Base-by-base conservation (phyloP, 1,140 invertebrate genomes). In the Drosophila serrata region DNA sequence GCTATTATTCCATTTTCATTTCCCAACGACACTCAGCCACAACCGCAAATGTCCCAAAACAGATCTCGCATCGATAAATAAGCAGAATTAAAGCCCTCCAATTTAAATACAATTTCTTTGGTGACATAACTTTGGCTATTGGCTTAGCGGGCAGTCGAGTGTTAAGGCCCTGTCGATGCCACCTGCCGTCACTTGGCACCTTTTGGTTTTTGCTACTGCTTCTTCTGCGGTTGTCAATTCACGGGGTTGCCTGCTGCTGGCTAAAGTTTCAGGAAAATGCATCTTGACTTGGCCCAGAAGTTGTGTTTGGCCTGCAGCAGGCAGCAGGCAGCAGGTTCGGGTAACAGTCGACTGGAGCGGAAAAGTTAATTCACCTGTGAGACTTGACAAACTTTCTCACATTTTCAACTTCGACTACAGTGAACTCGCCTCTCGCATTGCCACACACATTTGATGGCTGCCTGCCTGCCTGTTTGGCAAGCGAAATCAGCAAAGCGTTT, bases 351-450 rank as follows among this genome's bases (percentile, higher is more conserved):
- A 86, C 74, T 81, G 60, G 78, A 86, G 84, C 84, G 64, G 80
- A 88, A 87, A 87, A 87, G 76, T 87, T 87, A 87, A 87, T 87
- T 87, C 84, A 87, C 84, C 84, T 87, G 84, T 82, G 84, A 87
- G 84, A 77, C 84, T 82, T 80, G 84, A 88, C 84, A 84, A 87
- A 87, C 70, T 88, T 87, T 87, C 27, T 51, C 65, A 82, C 79
- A 76, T 68, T 60, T 49, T 45, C 42, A 48, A 60, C 45, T 72
- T 51, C n/a, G 29, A 67, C 74, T 65, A 60, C 63, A 65, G 63
- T 63, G 22, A 68, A 59, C 48, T 45, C 61, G 27, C 22, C 48
- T 22, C 51, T 29, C 24, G 42, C 55, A 70, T 67, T 60, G 80
- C 80, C 31, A 22, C 75, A 63, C 67, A 79, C 64, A 86, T 86